Conservation (phyloP, 1,140 invertebrate species). For the Saccostrea glomerata region DNA sequence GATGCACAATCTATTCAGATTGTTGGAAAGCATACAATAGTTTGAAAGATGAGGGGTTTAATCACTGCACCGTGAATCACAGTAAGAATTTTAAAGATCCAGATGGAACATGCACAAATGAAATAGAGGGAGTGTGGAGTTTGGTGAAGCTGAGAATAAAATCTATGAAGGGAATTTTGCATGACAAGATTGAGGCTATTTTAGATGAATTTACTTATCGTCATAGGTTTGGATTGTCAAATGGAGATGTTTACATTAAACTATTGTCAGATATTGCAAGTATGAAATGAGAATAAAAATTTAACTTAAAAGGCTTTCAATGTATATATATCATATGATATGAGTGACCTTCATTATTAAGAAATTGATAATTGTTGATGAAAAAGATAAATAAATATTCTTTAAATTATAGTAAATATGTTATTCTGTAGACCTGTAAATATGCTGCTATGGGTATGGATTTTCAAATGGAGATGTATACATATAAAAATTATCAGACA, state of each 20-base stretch:
- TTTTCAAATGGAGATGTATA: too few relatives aligned
- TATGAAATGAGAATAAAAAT: too few relatives aligned
- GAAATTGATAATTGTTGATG: too few relatives aligned
- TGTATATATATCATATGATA: too few relatives aligned
- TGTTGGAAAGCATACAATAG: not conserved
- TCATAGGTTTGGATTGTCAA: not conserved
- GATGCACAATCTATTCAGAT: not conserved
- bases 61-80: not conserved
- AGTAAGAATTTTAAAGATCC: not conserved
- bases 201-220: not conserved
- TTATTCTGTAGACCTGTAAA: too few relatives aligned
- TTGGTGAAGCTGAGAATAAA: not conserved
- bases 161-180: slow-evolving; percentile 1
- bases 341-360: too few relatives aligned
- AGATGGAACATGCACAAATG: not conserved
- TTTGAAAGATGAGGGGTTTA: not conserved
- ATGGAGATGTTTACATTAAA: not conserved
- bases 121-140: not conserved
- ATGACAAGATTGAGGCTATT: not conserved
- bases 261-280: too few relatives aligned
- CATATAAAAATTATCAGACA: too few relatives aligned
- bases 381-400: too few relatives aligned
- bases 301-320: too few relatives aligned
- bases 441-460: too few relatives aligned
- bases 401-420: too few relatives aligned